Percentiles rank a stretch among this genome's conserved stretches.
Evolutionary conservation across 2,113 vertebrate species (phyloP).

Genomic region (Clarias magur): DNA sequence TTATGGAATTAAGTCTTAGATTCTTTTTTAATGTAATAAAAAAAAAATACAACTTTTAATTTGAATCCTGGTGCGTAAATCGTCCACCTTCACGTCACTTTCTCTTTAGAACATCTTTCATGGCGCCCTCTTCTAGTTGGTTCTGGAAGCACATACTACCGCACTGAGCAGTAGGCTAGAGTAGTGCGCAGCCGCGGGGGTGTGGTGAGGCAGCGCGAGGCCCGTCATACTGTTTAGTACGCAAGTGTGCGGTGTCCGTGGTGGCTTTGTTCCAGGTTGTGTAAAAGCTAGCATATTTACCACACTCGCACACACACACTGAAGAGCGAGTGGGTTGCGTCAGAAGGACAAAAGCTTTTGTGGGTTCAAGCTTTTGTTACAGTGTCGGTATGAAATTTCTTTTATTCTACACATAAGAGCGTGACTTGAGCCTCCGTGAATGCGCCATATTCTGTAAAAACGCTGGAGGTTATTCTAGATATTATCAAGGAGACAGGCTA

Average conservation of each 20-base stretch:
- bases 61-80: not conserved
- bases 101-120: not conserved
- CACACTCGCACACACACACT: not conserved
- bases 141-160: not conserved
- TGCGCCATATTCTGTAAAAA: not conserved
- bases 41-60: not conserved
- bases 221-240: not conserved
- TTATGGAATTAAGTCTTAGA: not conserved
- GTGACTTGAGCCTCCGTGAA: too few species aligned
- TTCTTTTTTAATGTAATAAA: too few species aligned
- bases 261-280: not conserved
- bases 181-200: not conserved
- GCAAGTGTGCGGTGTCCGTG: not conserved
- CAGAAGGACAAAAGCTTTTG: slow-evolving; percentile 17
- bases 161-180: not conserved
- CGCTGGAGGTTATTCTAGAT: not conserved
- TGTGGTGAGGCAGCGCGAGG: too few species aligned
- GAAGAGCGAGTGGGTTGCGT: not conserved
- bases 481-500: not conserved
- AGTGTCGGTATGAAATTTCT: not conserved
- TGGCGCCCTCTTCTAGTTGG: not conserved
- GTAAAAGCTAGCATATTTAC: not conserved
- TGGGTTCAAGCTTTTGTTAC: not conserved
- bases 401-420: too few species aligned
- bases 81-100: not conserved